A percentile compares a stretch with the other conserved stretches of the same genome.
These are phyloP conservation scores for Drosophila nigrodunni DNA, from an alignment of 1,140 invertebrate genomes.

Conservation along the genomic window DNA sequence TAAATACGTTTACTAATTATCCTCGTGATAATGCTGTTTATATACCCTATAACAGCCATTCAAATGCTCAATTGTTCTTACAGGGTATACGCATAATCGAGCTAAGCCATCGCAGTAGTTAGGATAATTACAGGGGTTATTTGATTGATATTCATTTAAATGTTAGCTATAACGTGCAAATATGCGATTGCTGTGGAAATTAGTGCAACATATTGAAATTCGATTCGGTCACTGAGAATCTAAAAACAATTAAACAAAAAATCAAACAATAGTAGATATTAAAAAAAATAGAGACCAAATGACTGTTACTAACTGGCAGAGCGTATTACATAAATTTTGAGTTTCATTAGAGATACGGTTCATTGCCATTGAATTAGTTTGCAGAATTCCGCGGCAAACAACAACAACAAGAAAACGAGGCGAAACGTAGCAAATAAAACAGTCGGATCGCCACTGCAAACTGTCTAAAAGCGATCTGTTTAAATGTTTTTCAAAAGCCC, in stretches of 20 bases:
- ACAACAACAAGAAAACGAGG: slow-evolving; percentile 6
- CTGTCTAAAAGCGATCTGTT: slow-evolving; percentile 30
- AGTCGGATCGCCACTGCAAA: slow-evolving; percentile 27
- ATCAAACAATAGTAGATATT: slow-evolving; percentile 26
- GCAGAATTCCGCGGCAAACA: slow-evolving; percentile 54
- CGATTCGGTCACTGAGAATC: slow-evolving; percentile 53
- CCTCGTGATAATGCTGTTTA: neutral
- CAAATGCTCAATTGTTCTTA: neutral
- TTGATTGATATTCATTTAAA: slow-evolving; percentile 48
- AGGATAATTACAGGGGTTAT: slow-evolving; percentile 48
- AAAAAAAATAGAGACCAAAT: slow-evolving; percentile 26
- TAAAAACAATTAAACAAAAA: slow-evolving; percentile 1
- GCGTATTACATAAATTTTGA: slow-evolving; percentile 56
- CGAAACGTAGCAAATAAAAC: slow-evolving; percentile 17
- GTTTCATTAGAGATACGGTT: slow-evolving; percentile 65
- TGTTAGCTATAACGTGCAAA: slow-evolving; percentile 75
- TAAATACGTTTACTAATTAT: slow-evolving; percentile 41
- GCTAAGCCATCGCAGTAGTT: neutral
- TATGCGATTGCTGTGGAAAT: slow-evolving; percentile 67
- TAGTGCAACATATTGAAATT: slow-evolving; percentile 48
- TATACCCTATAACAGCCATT: neutral
- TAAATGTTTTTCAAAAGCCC: slow-evolving; percentile 60
- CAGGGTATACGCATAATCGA: neutral
- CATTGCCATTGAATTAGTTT: slow-evolving; percentile 71
- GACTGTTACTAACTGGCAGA: slow-evolving; percentile 41